These are phyloP conservation scores for Rotaria magnacalcarata DNA, from an alignment of 2,888 invertebrate species.

Conservation along the genomic window DNA sequence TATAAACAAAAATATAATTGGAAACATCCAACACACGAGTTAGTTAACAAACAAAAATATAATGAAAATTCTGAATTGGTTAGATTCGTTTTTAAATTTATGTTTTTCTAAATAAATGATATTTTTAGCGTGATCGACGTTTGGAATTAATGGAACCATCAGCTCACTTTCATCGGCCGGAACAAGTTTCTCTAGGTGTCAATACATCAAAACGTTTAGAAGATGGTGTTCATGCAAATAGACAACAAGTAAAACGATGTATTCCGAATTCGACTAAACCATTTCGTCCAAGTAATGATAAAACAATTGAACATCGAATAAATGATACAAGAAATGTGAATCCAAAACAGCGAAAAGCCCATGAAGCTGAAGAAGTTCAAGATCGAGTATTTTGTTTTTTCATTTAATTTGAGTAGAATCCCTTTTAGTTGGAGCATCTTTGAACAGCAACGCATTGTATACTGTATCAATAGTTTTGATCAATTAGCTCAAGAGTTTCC, in stretches of 20 bases:
- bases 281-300: neutral
- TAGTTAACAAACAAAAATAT: neutral
- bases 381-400: neutral
- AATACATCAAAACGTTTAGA: neutral
- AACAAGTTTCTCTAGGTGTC: neutral
- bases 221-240: neutral
- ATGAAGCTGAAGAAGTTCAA: neutral
- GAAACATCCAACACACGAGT: neutral
- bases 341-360: conserved; percentile 3
- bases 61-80: neutral
- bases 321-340: neutral
- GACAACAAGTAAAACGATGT: neutral
- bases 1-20: neutral
- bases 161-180: neutral
- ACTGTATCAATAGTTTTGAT: no score
- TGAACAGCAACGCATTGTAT: no score
- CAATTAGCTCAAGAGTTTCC: no score
- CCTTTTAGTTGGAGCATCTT: no score
- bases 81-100: neutral
- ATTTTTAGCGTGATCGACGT: neutral
- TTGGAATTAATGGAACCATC: neutral
- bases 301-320: neutral
- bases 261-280: neutral
- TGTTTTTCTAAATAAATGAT: neutral
- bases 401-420: no score